Base-by-base conservation (phyloP, 2,888 invertebrate genomes). In the Ophonus ardosiacus region DNA sequence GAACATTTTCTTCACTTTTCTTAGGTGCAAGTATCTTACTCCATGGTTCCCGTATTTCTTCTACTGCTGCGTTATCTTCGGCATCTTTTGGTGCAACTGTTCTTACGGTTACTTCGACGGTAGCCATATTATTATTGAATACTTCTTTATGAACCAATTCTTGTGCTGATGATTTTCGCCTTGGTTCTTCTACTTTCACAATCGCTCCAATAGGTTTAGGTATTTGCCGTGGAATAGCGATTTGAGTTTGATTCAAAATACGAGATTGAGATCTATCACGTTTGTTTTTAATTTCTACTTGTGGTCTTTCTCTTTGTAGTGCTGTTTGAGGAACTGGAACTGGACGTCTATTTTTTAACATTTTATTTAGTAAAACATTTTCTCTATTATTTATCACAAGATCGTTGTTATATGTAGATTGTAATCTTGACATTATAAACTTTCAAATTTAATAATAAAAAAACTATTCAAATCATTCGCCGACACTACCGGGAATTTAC, bases 21-120 rank as follows among this genome's bases (percentile, higher is more conserved):
- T 88, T 87, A 61, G 87, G 86, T 85, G 88, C 88, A 78, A 91
- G 87, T 6, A 88, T 87, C 84, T 88, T 89, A 86, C 86, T 88
- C 90, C 91, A 90, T 0, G 89, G 86, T 74, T 88, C 86, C 57
- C 85, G 83, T 17, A 71, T 81, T 24, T 68, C 61, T 68, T 56
- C 68, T 6, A 21, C 18, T 7, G 51, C 24, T 10, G 24, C 13
- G 13, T 51, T 51, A 51, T 65, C 40, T 10, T 57, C 59, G 18
- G 59, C 24, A 8, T 24, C 51, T 21, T 76, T 80, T 31, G 51
- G 76, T 6, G 65, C 63, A 10, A 85, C 43, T 59, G 85, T 82
- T 31, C 82, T 31, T 24, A 85, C 85, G 43, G 85, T 85, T 15
- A 85, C 85, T 65, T 85, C 85, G 5, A 85, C 85, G 5, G 71